A percentile compares a stretch with the other conserved stretches of the same genome.
phyloP scores from a whole-genome alignment of 2,113 vertebrate species.

The Smithornis capensis region DNA sequence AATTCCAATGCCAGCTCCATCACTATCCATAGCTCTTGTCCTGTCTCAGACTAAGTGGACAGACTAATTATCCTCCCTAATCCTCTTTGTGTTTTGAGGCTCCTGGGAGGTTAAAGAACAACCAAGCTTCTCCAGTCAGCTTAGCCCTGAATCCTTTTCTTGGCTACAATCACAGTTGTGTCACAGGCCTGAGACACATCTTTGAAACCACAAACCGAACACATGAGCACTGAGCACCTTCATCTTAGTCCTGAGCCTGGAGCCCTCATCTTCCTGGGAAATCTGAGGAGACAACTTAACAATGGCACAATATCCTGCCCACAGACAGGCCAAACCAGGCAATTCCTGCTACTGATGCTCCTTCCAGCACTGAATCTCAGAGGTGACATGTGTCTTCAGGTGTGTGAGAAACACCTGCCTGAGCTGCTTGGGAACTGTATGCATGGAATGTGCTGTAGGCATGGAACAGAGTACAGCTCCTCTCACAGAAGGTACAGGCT shows the following conservation, averaged over 20 bases:
- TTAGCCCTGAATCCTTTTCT: neutral
- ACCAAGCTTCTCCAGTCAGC: neutral
- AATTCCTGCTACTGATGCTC: neutral
- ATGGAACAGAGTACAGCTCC: neutral
- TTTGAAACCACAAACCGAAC: neutral
- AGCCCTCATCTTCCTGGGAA: neutral
- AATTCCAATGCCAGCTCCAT: neutral
- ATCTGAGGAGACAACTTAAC: neutral
- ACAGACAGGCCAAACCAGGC: neutral
- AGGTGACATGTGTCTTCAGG: neutral
- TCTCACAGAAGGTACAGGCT: neutral
- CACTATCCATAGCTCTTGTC: neutral
- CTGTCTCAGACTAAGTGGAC: neutral
- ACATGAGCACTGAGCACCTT: neutral
- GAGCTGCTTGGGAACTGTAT: neutral
- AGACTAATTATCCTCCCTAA: neutral
- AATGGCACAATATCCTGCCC: neutral
- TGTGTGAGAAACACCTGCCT: neutral
- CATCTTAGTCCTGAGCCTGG: neutral
- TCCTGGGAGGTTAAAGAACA: neutral
- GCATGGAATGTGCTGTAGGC: neutral
- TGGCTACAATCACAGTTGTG: neutral
- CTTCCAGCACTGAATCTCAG: neutral
- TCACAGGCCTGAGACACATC: neutral
- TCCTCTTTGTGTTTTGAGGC: neutral